phyloP scores from a whole-genome alignment of 2,113 vertebrate species.

The Arvicanthis niloticus region DNA sequence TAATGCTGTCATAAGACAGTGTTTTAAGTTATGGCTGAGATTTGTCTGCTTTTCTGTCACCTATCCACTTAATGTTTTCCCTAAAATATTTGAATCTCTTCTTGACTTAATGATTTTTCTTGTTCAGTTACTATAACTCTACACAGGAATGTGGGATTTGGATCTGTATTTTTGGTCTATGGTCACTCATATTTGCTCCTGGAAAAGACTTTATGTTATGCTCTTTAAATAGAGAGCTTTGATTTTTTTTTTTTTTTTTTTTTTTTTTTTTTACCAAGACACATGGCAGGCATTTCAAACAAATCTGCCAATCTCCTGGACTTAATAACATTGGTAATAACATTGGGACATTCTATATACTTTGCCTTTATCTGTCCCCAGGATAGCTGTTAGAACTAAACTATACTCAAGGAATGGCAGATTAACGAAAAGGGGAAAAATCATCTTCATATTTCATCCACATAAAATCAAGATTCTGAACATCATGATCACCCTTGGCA shows the following conservation, averaged over 20 bases:
- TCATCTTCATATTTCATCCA: background rate
- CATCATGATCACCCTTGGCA: background rate
- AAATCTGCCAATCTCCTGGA: too few relatives aligned
- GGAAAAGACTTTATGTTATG: background rate
- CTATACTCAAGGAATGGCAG: background rate
- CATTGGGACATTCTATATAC: fast-evolving
- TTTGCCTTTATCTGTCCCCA: background rate
- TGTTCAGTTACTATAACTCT: background rate
- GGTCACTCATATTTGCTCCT: background rate
- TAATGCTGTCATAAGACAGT: background rate
- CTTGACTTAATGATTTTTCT: background rate
- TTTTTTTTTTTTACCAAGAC: background rate
- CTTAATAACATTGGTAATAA: background rate
- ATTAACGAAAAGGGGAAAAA: background rate
- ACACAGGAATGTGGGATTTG: background rate
- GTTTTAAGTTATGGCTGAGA: background rate
- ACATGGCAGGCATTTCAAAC: background rate
- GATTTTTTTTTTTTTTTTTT: background rate
- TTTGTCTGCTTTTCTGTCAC: too few relatives aligned
- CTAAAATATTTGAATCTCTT: background rate
- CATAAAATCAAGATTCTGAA: background rate
- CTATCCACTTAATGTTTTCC: background rate
- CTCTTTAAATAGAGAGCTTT: background rate
- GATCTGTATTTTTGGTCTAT: background rate
- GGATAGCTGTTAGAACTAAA: background rate